Evolutionary conservation across 2,797 vertebrate species (phyloP), one percentile per base, ranked within the genome.

Genomic region (Poeciliopsis gracilis): DNA sequence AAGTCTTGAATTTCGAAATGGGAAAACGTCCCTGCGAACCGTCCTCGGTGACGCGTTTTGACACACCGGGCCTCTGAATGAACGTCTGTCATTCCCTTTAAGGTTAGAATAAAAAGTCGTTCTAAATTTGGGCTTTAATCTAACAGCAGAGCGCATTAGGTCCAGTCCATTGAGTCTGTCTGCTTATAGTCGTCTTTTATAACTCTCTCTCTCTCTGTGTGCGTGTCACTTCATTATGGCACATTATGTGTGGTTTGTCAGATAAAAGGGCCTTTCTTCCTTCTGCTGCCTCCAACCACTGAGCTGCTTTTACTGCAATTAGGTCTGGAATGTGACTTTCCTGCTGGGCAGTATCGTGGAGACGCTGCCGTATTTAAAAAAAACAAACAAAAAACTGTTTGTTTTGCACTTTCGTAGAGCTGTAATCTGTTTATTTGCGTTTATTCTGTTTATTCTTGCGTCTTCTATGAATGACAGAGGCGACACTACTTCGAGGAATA

Each of bases 271-370:
- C 67, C 81, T 85, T 86, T 89, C 81, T 86, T 82, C 73, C 77
- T 75, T 76, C 73, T 36, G 67, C 86, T 73, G 81, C 82, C 59
- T 77, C 77, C 57, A 55, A 74, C 80, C 43, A 41, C 75, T 75
- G 87, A 83, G 84, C 77, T 83, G 85, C 85, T 82, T 89, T 87
- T 53, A 87, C 85, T 86, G 85, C 84, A 87, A 81, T 92, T 89
- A 89, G 73, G 45, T 36, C 78, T 87, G 89, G 91, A 90, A 90
- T 91, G 90, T 84, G 83, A 81, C 81, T 87, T 82, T 89, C 78
- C 82, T 77, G 84, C 87, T 72, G 87, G 82, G 84, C 77, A 47
- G 77, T 78, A 82, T 86, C 85, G 55, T 76, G 69, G 82, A 16
- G 33, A 88, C 76, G 12, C 72, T 67, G 66, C 78, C 84, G 82